Evolutionary conservation across 2,797 vertebrate species (phyloP).

Genomic region (Myotis planiceps): DNA sequence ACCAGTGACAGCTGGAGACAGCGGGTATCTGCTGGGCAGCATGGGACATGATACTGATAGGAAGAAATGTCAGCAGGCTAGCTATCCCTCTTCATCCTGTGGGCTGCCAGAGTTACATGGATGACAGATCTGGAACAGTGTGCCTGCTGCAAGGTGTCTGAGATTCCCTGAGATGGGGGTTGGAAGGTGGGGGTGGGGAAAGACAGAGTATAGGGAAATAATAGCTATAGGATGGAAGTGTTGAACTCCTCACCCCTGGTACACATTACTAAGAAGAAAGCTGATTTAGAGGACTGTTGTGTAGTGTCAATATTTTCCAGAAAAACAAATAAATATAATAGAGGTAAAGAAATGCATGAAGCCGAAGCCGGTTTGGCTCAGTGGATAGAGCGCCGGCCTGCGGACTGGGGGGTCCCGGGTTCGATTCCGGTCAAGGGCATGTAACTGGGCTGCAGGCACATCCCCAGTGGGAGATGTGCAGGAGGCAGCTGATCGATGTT

Average conservation of each 20-base stretch:
- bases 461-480: too few relatives aligned
- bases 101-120: not conserved
- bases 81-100: not conserved
- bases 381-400: too few relatives aligned
- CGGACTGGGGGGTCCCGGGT: too few relatives aligned
- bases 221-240: not conserved
- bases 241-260: not conserved
- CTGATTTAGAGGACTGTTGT: not conserved
- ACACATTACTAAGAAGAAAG: not conserved
- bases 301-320: not conserved
- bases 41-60: not conserved
- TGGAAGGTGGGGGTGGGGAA: too few relatives aligned
- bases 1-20: not conserved
- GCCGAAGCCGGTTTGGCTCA: too few relatives aligned
- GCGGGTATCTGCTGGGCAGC: not conserved
- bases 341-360: not conserved
- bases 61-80: not conserved
- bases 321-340: not conserved
- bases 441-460: too few relatives aligned
- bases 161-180: not conserved
- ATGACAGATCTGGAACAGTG: not conserved
- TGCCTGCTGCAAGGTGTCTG: not conserved
- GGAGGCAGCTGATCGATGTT: too few relatives aligned
- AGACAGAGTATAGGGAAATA: not conserved
- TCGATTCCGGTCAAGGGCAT: too few relatives aligned